Evolutionary conservation across 2,888 invertebrate genomes (phyloP), one percentile per base, ranked within the genome.

Genomic region (Drosophila anomalata): DNA sequence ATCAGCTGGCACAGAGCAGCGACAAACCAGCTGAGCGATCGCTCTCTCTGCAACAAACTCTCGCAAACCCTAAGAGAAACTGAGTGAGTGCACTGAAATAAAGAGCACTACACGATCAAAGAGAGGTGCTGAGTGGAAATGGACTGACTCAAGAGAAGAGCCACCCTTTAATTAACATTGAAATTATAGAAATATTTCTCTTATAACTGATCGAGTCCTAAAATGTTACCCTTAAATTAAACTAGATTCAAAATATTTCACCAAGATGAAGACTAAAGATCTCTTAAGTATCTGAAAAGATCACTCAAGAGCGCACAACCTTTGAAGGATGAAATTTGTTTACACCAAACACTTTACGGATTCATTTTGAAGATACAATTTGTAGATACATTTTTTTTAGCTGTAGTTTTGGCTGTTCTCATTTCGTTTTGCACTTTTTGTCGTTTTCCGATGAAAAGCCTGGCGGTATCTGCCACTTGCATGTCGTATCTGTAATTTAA

Each of bases 271-370:
- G 22, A 22, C 22, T 11, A 12, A 33, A 33, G 3, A 33, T 3
- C 11, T 33, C 33, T 33, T 33, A 12, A 33, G 36, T n/a, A 36
- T 11, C 11, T 31, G 3, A 20, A 47, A 7, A 59, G 47, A 14
- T 42, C 46, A 41, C 54, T 57, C 65, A 68, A 80, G 56, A 44
- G 53, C 14, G 7, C 2, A n/a, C 5, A n/a, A 7, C 36, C 36
- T 14, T 36, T n/a, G n/a, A 36, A 57, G 31, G 41, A 29, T 24
- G 22, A 53, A 56, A 47, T 59, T 79, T 82, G 77, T 77, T 79
- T 82, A 82, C 82, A 57, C 68, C 70, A 82, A 79, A 77, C 77
- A 79, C 73, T 73, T 77, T 69, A 75, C 77, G 75, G 61, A 58
- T 63, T 65, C 69, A 77, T 60, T 72, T 75, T 57, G 59, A 53